Evolutionary conservation across 1,140 invertebrate genomes (phyloP).

Genomic region (Drosophila sp.): DNA sequence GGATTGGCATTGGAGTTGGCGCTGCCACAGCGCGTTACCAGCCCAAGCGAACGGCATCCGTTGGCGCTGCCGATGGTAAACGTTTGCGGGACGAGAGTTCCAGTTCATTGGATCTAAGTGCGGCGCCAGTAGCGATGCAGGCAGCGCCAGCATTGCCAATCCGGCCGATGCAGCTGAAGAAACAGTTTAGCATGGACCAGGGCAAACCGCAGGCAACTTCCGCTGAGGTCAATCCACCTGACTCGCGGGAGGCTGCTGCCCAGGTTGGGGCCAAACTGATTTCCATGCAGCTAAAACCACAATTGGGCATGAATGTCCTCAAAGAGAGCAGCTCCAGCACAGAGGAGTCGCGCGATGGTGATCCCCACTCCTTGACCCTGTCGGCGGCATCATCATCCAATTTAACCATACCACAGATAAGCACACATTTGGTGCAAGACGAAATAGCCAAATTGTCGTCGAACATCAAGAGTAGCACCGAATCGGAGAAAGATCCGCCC

Average conservation of each 20-base stretch:
- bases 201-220: conserved; percentile 51
- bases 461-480: conserved; percentile 82
- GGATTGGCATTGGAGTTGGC: conserved; percentile 65
- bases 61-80: conserved; percentile 70
- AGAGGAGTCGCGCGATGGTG: conserved; percentile 73
- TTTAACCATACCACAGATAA: conserved; percentile 76
- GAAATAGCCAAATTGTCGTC: conserved; percentile 82
- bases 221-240: conserved; percentile 4
- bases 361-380: conserved; percentile 9
- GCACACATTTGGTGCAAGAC: conserved; percentile 80
- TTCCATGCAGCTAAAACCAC: conserved; percentile 73
- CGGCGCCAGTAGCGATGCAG: conserved; percentile 65
- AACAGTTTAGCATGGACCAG: conserved; percentile 83
- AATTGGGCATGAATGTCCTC: conserved; percentile 78
- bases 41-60: conserved; percentile 74
- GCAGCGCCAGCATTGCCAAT: conserved; percentile 68
- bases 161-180: conserved; percentile 77
- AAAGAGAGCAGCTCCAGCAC: conserved; percentile 83
- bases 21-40: conserved; percentile 73
- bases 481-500: conserved; percentile 82
- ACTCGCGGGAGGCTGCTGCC: conserved; percentile 34
- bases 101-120: conserved; percentile 69
- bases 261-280: conserved; percentile 76
- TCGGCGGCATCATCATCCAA: conserved; percentile 45
- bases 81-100: conserved; percentile 67